Evolutionary conservation across 2,797 vertebrate species (phyloP), one percentile per base, ranked within the genome.

Genomic region (Loriculus beryllinus): DNA sequence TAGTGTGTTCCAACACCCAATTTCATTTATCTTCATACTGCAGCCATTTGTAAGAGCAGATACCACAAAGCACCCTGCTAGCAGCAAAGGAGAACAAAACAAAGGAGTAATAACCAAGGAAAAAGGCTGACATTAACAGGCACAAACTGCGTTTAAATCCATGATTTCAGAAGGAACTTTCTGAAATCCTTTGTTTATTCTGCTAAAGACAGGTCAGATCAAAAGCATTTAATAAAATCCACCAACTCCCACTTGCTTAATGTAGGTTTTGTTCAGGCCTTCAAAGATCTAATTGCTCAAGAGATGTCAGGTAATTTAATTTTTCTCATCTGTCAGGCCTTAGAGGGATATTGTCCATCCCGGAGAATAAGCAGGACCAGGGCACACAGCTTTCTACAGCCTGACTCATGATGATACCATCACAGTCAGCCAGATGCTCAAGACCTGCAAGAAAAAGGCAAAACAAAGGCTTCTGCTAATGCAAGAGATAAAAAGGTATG

Each of bases 11-110:
- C 90, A 74, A 86, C 83, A 56, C 63, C 86, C 81, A 43, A 29
- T 47, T 92, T 43, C 92, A 95, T 96, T 93, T 95, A 92, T 93
- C 95, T 94, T 90, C 83, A 71, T 93, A 1, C 88, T 86, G 86
- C 82, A 90, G 88, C 83, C 92, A 33, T 94, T 75, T 90, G 86
- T 92, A 93, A 92, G 82, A 86, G 65, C 78, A 85, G 35, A 82
- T 13, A 43, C 80, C 95, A 94, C 70, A 25, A 31, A 86, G 65
- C 4, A 1, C 88, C 49, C 93, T n/a, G n/a, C n/a, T n/a, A 54
- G 88, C 52, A 93, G 88, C 88, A 76, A 65, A 95, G 82, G 57
- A 37, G 68, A 86, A 9, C 49, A 63, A 82, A 81, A 87, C 47
- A 82, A 48, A 40, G 54, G 75, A 91, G 81, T 67, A 86, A 96